Conservation (phyloP, 2,797 vertebrate species). For the Emydoidea blandingii region DNA sequence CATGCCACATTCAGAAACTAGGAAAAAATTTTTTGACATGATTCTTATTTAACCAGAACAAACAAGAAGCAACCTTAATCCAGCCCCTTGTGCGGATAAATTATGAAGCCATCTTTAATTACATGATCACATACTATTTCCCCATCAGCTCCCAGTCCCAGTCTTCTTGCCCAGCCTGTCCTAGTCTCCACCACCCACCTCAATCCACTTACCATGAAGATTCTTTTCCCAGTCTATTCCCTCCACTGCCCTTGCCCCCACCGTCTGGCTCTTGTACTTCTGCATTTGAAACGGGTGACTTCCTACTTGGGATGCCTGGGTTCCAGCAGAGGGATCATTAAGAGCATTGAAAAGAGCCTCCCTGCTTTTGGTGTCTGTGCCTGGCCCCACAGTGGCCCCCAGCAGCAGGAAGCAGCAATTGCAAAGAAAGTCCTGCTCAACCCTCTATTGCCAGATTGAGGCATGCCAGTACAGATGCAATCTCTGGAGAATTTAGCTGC, state of each 20-base stretch:
- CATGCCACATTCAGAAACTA: not conserved
- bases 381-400: not conserved
- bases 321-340: not conserved
- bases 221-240: not conserved
- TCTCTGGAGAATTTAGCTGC: not conserved
- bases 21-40: not conserved
- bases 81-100: not conserved
- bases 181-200: not conserved
- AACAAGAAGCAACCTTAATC: not conserved
- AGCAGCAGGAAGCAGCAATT: not conserved
- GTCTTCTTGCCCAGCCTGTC: not conserved
- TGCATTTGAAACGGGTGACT: not conserved
- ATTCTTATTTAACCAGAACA: not conserved
- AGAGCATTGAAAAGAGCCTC: not conserved
- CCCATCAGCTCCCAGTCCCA: not conserved
- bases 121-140: not conserved
- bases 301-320: not conserved
- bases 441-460: not conserved
- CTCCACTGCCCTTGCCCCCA: not conserved
- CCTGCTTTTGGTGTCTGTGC: not conserved
- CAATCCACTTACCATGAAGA: not conserved
- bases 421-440: not conserved
- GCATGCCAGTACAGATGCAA: not conserved
- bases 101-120: not conserved
- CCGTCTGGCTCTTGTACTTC: not conserved